Percentiles rank a stretch among this genome's conserved stretches.
These are phyloP conservation scores for Mylabris sibirica DNA, from an alignment of 2,888 invertebrate genomes.

Conservation along the genomic window DNA sequence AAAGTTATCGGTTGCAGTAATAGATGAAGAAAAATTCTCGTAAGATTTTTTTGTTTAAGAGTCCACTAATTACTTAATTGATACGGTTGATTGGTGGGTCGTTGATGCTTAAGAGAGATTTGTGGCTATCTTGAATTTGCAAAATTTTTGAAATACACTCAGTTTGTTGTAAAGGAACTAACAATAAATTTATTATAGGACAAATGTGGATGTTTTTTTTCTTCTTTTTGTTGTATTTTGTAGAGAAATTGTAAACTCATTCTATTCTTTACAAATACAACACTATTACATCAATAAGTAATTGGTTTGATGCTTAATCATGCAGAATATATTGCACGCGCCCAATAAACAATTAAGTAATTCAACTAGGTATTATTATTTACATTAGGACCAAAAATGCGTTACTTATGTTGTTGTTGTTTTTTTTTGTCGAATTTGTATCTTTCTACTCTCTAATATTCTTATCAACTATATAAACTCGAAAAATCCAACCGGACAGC, in stretches of 20 bases:
- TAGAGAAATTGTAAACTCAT: too few relatives aligned
- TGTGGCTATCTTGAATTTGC: neutral
- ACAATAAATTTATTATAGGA: neutral
- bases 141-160: neutral
- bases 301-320: constrained; percentile 26
- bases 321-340: constrained; percentile 31
- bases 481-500: neutral
- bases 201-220: neutral
- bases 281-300: too few relatives aligned
- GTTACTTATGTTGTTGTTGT: neutral
- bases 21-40: neutral
- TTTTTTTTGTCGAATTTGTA: neutral
- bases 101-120: neutral
- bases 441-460: neutral
- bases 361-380: constrained; percentile 11
- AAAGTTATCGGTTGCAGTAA: too few relatives aligned
- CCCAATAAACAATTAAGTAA: neutral
- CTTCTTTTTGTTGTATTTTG: neutral
- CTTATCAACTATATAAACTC: constrained; percentile 18
- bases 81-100: neutral
- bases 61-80: constrained; percentile 17
- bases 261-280: too few relatives aligned
- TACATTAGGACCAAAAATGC: neutral
- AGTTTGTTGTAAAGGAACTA: neutral
- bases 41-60: neutral